Evolutionary conservation across 2,113 vertebrate genomes (phyloP).

Genomic region (Calypte anna): DNA sequence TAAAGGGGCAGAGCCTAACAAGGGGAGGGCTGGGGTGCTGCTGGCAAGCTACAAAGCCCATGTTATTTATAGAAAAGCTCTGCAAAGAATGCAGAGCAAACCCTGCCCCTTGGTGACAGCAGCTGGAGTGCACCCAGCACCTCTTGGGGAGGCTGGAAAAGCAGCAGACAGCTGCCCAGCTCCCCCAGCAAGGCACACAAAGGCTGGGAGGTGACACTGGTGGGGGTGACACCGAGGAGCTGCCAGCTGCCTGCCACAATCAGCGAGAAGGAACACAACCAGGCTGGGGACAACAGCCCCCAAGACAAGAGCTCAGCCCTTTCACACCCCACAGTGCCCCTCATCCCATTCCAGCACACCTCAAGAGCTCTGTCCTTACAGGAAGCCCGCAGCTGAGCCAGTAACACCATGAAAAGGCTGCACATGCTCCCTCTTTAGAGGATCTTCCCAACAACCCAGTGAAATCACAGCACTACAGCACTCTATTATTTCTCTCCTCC

Average conservation of each 20-base stretch:
- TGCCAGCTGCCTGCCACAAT: not conserved
- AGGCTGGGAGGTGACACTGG: not conserved
- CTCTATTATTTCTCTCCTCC: not conserved
- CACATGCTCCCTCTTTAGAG: not conserved
- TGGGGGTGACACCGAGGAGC: not conserved
- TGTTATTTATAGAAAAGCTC: not conserved
- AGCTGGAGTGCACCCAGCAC: not conserved
- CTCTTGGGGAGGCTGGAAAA: not conserved
- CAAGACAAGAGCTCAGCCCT: not conserved
- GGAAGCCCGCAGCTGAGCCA: not conserved
- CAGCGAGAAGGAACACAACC: not conserved
- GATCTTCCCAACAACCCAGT: not conserved
- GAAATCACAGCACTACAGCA: not conserved
- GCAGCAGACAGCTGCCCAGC: not conserved
- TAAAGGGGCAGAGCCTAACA: no score
- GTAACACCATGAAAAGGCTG: not conserved
- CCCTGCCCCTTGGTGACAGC: rapidly evolving
- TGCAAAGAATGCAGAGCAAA: not conserved
- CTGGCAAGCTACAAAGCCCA: not conserved
- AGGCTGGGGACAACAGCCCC: not conserved
- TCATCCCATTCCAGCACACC: not conserved
- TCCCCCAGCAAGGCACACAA: not conserved
- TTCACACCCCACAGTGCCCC: not conserved
- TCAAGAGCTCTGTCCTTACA: not conserved
- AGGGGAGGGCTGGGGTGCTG: not conserved